Conservation (phyloP, 2,888 invertebrate genomes). For the Callimorpha dominula region DNA sequence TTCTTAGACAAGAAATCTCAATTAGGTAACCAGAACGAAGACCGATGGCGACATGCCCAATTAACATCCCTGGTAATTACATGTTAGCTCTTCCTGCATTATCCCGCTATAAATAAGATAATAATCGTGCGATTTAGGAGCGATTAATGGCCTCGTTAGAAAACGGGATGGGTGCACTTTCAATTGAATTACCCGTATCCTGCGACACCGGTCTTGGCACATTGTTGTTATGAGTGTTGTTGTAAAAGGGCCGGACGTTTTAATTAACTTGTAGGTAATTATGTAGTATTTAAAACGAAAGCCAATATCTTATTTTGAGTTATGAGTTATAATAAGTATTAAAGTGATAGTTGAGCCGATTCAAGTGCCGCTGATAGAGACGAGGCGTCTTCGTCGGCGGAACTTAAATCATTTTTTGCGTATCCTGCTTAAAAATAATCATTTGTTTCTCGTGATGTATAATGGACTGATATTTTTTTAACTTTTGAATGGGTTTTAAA, state of each 20-base stretch:
- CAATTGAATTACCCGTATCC: constrained; percentile 43
- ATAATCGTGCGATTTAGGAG: constrained; percentile 11
- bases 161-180: constrained; percentile 36
- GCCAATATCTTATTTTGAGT: too few species aligned
- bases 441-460: too few species aligned
- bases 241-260: not conserved
- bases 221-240: constrained; percentile 28
- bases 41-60: constrained; percentile 14
- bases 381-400: too few species aligned
- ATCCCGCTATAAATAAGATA: constrained; percentile 21
- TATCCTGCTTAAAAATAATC: too few species aligned
- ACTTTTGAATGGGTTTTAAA: too few species aligned
- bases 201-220: constrained; percentile 27
- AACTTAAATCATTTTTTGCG: too few species aligned
- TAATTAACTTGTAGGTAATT: constrained; percentile 4
- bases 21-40: constrained; percentile 6
- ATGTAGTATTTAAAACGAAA: not conserved
- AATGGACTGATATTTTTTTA: too few species aligned
- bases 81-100: constrained; percentile 5
- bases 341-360: too few species aligned
- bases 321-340: too few species aligned
- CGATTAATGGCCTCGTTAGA: constrained; percentile 22
- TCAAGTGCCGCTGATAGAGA: too few species aligned
- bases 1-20: not conserved
- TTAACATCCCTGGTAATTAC: constrained; percentile 19